A percentile compares a stretch with the other conserved stretches of the same genome.
These are phyloP conservation scores for Hymenopus coronatus DNA, from an alignment of 2,888 invertebrate genomes.

Conservation along the genomic window DNA sequence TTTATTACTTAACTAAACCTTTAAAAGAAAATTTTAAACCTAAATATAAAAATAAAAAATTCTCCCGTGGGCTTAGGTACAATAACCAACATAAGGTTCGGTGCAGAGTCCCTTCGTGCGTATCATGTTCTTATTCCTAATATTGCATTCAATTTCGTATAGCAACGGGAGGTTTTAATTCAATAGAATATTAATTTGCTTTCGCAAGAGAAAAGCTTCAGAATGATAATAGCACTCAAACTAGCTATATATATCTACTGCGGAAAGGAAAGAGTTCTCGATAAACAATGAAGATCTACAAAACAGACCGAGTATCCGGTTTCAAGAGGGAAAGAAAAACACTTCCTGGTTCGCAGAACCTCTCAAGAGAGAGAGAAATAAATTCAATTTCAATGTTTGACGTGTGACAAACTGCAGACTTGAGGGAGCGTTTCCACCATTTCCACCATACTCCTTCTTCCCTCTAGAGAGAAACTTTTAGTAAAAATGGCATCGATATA, in stretches of 20 bases:
- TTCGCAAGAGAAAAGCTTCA: background rate
- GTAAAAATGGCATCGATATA: too few species aligned
- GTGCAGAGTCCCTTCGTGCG: too few species aligned
- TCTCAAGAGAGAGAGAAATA: background rate
- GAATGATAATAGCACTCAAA: background rate
- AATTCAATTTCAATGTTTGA: background rate
- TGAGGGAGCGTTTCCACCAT: background rate
- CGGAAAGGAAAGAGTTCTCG: background rate
- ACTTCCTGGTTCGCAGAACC: background rate
- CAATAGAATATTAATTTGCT: background rate
- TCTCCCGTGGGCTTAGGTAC: too few species aligned
- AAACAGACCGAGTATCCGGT: background rate
- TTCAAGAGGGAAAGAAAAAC: background rate
- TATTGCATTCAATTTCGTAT: too few species aligned
- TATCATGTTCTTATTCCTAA: too few species aligned
- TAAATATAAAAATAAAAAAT: too few species aligned
- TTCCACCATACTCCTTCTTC: too few species aligned
- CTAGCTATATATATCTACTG: background rate
- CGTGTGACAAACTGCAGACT: background rate
- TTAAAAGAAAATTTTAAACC: too few species aligned
- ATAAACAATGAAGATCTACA: background rate
- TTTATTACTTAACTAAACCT: too few species aligned
- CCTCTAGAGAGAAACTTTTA: background rate
- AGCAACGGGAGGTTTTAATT: too few species aligned
- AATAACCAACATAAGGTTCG: too few species aligned